phyloP scores from a whole-genome alignment of 37 sponge, comb jelly and placozoan species.

The Sycon ciliatum region DNA sequence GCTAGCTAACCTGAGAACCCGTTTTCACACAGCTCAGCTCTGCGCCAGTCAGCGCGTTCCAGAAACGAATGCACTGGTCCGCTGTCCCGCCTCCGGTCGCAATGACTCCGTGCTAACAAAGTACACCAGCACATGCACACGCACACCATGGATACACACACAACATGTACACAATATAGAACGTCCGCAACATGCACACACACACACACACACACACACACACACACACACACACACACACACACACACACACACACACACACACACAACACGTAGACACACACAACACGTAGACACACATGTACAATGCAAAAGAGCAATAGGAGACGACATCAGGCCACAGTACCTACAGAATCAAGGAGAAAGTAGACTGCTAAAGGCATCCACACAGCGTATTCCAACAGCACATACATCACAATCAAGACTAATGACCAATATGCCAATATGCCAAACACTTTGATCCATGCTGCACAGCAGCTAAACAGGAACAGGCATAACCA shows the following conservation, averaged over 20 bases:
- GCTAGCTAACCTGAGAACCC: conserved; percentile 12
- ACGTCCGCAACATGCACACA: background rate
- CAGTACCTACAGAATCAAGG: too few species aligned
- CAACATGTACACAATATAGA: too few species aligned
- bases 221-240: conserved; percentile 5
- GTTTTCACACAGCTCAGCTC: conserved; percentile 14
- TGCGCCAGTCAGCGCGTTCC: conserved; percentile 35
- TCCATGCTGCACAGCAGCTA: too few species aligned
- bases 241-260: conserved; percentile 5
- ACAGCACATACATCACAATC: too few species aligned
- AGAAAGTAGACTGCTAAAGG: too few species aligned
- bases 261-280: background rate
- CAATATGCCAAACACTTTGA: too few species aligned
- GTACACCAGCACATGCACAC: background rate
- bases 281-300: background rate
- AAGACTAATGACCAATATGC: too few species aligned
- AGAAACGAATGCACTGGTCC: conserved; percentile 36
- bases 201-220: conserved; percentile 5
- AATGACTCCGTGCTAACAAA: conserved; percentile 21
- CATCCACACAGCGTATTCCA: too few species aligned
- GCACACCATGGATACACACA: background rate
- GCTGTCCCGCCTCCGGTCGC: conserved; percentile 39
- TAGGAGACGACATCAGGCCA: too few species aligned
- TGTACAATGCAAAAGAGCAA: too few species aligned
- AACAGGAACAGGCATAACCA: too few species aligned